These are phyloP conservation scores for Botrylloides violaceus DNA, from an alignment of 23 tunicate species.

Conservation along the genomic window DNA sequence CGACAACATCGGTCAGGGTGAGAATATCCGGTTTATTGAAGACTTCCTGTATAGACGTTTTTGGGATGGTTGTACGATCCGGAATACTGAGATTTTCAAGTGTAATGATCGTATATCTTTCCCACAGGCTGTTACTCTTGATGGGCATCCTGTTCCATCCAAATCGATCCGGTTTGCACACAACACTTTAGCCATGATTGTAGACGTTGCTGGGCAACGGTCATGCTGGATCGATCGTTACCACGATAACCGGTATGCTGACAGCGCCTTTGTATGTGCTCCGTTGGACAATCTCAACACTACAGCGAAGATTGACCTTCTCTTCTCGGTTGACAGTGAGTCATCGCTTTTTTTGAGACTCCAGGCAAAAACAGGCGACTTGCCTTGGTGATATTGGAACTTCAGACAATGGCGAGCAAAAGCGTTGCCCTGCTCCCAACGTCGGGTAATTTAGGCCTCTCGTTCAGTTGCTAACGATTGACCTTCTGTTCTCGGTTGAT, in stretches of 20 bases:
- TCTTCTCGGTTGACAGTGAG: conserved; percentile 19
- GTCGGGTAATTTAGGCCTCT: neutral
- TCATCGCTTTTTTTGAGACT: neutral
- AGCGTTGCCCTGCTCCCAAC: neutral
- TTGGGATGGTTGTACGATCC: too few relatives aligned
- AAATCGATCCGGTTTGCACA: neutral
- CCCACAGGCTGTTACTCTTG: neutral
- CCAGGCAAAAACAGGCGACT: too few relatives aligned
- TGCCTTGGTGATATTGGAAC: too few relatives aligned
- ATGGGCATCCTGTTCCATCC: neutral
- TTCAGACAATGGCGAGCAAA: too few relatives aligned
- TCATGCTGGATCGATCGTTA: conserved; percentile 18
- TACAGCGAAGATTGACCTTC: neutral
- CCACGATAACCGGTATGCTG: neutral
- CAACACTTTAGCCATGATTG: conserved; percentile 7
- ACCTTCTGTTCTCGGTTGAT: too few relatives aligned
- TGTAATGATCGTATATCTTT: too few relatives aligned
- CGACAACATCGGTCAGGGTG: conserved; percentile 8
- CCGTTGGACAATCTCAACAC: conserved; percentile 5
- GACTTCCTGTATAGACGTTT: too few relatives aligned
- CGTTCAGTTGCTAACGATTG: neutral
- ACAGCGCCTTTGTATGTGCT: conserved; percentile 23
- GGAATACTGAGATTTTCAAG: too few relatives aligned
- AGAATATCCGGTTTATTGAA: too few relatives aligned
- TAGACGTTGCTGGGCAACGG: neutral